Evolutionary conservation across 1,140 invertebrate species (phyloP).

Genomic region (Maniola jurtina): DNA sequence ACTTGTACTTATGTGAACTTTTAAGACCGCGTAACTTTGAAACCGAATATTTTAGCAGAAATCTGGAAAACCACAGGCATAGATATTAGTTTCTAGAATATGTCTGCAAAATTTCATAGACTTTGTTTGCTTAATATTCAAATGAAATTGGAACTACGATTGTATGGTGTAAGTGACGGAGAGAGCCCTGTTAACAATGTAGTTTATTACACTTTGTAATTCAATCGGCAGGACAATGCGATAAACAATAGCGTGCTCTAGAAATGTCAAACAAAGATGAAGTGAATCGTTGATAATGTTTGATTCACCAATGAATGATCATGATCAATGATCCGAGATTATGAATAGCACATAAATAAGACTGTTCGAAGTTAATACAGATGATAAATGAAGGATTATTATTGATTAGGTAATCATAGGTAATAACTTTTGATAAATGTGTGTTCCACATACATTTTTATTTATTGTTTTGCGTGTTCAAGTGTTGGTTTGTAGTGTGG

Average conservation of each 20-base stretch:
- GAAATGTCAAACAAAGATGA: slow-evolving; percentile 3
- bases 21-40: no score
- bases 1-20: no score
- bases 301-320: not conserved
- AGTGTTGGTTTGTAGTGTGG: no score
- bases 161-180: no score
- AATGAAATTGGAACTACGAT: no score
- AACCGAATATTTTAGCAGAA: no score
- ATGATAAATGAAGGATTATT: slow-evolving; percentile 2
- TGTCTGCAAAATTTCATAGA: no score
- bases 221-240: not conserved
- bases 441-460: not conserved
- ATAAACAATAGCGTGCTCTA: slow-evolving; percentile 1
- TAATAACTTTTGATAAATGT: not conserved
- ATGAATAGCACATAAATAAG: slow-evolving; percentile 1
- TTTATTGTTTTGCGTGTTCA: not conserved
- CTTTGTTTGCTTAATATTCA: no score
- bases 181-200: no score
- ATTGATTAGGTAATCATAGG: not conserved
- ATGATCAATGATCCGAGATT: slow-evolving; percentile 8
- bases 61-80: no score
- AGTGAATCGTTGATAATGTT: slow-evolving; percentile 2
- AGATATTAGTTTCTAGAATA: no score
- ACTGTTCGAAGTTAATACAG: not conserved
- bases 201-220: not conserved